These are phyloP conservation scores for Lytechinus pictus DNA, from an alignment of 35 echinoderm and acorn worm genomes.

Conservation along the genomic window DNA sequence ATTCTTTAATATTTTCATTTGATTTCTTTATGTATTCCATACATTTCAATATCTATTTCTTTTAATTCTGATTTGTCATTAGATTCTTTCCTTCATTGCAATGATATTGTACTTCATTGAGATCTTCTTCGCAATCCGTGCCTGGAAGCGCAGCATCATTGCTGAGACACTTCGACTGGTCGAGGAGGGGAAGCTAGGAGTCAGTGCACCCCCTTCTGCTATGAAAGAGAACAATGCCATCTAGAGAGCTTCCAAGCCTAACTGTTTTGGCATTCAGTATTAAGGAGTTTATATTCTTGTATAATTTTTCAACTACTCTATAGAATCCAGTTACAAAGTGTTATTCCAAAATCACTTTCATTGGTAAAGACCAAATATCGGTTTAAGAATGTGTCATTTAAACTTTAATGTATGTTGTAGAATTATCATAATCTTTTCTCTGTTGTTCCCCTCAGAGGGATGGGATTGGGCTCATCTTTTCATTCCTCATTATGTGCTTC, in stretches of 20 bases:
- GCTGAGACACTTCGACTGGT: constrained; percentile 69
- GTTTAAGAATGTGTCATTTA: no score
- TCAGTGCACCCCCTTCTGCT: neutral
- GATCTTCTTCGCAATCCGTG: constrained; percentile 77
- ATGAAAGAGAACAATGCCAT: constrained; percentile 8
- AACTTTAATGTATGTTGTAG: no score
- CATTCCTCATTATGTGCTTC: no score
- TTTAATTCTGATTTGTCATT: neutral
- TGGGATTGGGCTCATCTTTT: no score
- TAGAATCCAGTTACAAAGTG: no score
- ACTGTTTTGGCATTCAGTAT: no score
- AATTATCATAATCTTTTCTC: no score
- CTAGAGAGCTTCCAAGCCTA: neutral
- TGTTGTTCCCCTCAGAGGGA: no score
- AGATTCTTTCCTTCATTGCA: constrained; percentile 74
- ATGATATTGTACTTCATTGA: constrained; percentile 65
- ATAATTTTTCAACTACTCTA: no score
- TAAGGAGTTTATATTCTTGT: no score
- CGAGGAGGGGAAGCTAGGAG: constrained; percentile 58
- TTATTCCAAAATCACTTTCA: no score
- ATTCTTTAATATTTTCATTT: neutral
- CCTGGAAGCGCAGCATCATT: constrained; percentile 85
- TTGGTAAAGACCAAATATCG: no score
- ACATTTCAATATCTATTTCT: neutral
- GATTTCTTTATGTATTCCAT: neutral